A percentile compares a stretch with the other conserved stretches of the same genome.
Conservation (phyloP, 2,113 vertebrate genomes). For the Lycaon pictus region DNA sequence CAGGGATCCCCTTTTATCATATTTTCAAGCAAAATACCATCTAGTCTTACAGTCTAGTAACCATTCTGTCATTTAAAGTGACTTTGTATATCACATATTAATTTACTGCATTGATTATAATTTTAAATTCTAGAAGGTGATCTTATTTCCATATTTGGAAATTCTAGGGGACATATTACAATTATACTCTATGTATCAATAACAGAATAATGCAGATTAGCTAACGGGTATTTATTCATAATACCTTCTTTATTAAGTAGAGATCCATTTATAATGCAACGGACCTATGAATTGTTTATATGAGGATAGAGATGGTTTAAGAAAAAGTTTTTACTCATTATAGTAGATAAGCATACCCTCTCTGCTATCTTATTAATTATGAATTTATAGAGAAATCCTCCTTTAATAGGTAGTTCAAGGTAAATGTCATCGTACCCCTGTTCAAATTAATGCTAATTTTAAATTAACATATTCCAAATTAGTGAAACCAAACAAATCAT, state of each 20-base stretch:
- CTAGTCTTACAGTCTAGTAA: not conserved
- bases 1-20: not conserved
- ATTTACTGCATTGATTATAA: not conserved
- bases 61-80: not conserved
- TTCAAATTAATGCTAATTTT: constrained; percentile 44
- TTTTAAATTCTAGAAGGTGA: not conserved
- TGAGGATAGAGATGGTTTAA: not conserved
- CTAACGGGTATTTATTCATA: not conserved
- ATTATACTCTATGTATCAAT: not conserved
- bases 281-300: not conserved
- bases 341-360: not conserved
- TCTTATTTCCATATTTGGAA: constrained; percentile 6
- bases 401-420: not conserved
- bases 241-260: constrained; percentile 23
- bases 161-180: not conserved
- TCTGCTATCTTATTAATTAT: constrained; percentile 37
- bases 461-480: constrained; percentile 54
- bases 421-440: not conserved
- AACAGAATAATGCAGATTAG: constrained; percentile 23
- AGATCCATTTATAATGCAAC: not conserved
- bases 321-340: constrained; percentile 13
- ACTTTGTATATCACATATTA: not conserved
- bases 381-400: constrained; percentile 38
- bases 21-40: not conserved
- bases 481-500: constrained; percentile 31